phyloP scores from a whole-genome alignment of 2,113 vertebrate genomes.

The Brienomyrus longianalis region DNA sequence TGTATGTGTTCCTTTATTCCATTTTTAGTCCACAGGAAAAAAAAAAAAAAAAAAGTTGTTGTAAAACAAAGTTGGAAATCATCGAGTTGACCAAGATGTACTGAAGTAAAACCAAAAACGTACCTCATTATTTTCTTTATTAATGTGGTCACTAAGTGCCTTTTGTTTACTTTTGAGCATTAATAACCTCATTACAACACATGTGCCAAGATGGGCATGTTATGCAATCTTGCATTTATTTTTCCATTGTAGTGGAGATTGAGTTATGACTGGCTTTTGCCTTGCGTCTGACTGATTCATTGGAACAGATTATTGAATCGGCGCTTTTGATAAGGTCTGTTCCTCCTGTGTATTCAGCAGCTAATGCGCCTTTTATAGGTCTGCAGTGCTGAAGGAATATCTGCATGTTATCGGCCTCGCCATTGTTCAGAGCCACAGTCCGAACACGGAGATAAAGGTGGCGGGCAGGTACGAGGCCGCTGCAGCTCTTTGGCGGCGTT shows the following conservation, averaged over 20 bases:
- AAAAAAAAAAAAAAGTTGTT: background rate
- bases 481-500: background rate
- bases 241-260: constrained; percentile 14
- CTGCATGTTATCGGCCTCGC: constrained; percentile 9
- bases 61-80: background rate
- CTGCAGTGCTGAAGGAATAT: constrained; percentile 10
- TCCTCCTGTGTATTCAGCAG: background rate
- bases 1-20: background rate
- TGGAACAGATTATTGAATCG: constrained; percentile 10
- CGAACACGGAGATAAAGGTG: background rate
- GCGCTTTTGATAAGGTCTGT: constrained; percentile 1
- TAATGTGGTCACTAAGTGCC: background rate
- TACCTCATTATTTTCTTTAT: background rate
- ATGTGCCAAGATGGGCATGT: background rate
- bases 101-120: background rate
- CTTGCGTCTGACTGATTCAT: background rate
- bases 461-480: no score
- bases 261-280: background rate
- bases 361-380: background rate
- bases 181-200: background rate
- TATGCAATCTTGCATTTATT: background rate
- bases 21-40: background rate
- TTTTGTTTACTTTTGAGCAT: background rate
- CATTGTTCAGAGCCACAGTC: background rate
- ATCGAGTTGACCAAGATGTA: background rate